These are phyloP conservation scores for Phrynocephalus versicolor DNA, from an alignment of 2,113 vertebrate genomes.

Conservation along the genomic window DNA sequence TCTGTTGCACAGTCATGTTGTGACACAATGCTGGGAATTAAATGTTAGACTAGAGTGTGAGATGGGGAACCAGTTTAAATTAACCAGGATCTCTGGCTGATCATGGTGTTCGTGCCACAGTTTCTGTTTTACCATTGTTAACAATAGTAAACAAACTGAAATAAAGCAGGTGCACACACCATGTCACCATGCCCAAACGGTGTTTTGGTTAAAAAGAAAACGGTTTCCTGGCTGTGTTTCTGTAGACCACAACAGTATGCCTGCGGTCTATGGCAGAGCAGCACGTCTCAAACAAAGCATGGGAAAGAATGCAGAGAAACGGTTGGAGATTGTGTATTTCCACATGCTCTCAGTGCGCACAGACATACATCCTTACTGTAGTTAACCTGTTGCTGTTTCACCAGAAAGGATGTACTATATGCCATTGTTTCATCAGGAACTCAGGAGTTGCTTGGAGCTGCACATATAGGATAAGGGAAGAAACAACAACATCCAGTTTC, in stretches of 20 bases:
- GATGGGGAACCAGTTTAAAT: background rate
- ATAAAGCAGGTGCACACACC: background rate
- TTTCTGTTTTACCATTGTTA: background rate
- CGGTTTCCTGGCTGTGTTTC: background rate
- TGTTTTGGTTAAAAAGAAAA: background rate
- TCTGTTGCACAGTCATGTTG: background rate
- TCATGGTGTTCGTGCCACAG: background rate
- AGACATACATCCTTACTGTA: background rate
- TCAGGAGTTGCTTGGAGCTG: background rate
- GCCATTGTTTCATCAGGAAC: background rate
- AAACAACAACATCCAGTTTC: background rate
- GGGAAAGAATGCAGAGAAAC: background rate
- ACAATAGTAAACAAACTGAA: too few species aligned
- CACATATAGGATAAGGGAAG: background rate
- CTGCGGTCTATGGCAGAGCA: background rate
- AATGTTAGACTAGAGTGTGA: background rate
- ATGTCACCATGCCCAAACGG: background rate
- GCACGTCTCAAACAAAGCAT: background rate
- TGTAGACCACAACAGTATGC: background rate
- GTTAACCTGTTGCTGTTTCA: background rate
- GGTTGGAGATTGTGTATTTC: background rate
- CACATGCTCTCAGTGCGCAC: background rate
- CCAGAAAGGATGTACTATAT: background rate
- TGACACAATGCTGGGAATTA: background rate
- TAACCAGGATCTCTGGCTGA: background rate